Evolutionary conservation across 2,888 invertebrate genomes (phyloP).

Genomic region (Mythimna loreyi): DNA sequence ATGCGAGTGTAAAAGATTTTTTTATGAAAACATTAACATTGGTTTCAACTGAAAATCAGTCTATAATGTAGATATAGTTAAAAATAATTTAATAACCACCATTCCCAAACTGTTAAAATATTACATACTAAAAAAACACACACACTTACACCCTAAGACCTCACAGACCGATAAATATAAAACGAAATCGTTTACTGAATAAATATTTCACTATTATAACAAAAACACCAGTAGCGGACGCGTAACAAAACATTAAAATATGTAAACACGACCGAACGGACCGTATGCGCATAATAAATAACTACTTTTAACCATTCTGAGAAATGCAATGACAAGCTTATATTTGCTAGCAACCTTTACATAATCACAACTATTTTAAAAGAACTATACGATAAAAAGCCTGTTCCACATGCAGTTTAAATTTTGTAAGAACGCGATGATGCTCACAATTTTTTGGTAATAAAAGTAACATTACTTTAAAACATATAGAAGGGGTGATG

Average conservation of each 20-base stretch:
- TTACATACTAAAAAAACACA: conserved; percentile 56
- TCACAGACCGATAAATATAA: conserved; percentile 74
- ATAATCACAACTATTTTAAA: conserved; percentile 43
- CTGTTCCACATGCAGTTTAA: conserved; percentile 12
- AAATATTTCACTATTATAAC: conserved; percentile 76
- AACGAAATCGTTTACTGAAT: conserved; percentile 74
- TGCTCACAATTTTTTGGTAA: conserved; percentile 65
- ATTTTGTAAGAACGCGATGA: conserved; percentile 59
- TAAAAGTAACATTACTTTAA: conserved; percentile 65
- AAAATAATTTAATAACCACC: conserved; percentile 22
- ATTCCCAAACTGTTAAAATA: conserved; percentile 32
- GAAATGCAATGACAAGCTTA: conserved; percentile 72
- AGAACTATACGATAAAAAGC: conserved; percentile 22
- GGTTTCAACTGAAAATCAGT: not conserved
- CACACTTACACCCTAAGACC: conserved; percentile 62
- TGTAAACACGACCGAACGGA: conserved; percentile 74
- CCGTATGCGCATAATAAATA: conserved; percentile 76
- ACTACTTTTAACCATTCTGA: conserved; percentile 75
- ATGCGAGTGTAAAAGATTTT: not conserved
- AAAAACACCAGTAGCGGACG: conserved; percentile 79
- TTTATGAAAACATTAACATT: not conserved
- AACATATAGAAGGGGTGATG: conserved; percentile 63
- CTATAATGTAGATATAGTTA: not conserved
- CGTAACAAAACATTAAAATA: conserved; percentile 78
- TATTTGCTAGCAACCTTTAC: conserved; percentile 35